Evolutionary conservation across 1,140 invertebrate species (phyloP).

Genomic region (Drosophila ananassae): DNA sequence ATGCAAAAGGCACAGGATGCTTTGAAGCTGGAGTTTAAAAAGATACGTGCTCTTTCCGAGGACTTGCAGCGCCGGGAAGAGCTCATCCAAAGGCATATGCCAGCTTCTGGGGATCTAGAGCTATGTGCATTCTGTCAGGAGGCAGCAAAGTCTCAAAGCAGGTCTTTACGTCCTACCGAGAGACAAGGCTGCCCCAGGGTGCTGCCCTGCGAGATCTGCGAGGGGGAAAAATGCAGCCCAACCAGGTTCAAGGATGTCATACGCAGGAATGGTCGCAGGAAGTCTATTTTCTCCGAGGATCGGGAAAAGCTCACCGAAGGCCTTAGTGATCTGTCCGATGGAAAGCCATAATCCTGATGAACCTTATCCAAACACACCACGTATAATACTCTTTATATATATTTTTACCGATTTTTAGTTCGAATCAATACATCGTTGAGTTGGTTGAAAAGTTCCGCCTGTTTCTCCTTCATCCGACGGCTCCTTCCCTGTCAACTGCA

Average conservation of each 20-base stretch:
- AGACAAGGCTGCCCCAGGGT: neutral
- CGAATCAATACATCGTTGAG: conserved; percentile 55
- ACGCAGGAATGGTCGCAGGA: neutral
- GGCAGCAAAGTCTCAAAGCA: neutral
- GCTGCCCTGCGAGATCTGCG: conserved; percentile 3
- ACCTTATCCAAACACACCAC: neutral
- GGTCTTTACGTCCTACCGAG: neutral
- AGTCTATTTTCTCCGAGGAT: neutral
- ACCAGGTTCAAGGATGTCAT: neutral
- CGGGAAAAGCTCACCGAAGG: conserved; percentile 5
- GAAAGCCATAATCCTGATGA: neutral
- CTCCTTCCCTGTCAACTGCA: conserved; percentile 65
- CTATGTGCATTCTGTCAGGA: neutral
- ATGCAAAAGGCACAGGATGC: conserved; percentile 1
- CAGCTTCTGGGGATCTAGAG: neutral
- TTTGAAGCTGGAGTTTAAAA: conserved; percentile 4
- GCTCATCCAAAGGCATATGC: neutral
- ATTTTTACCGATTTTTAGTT: conserved; percentile 22
- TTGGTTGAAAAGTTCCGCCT: conserved; percentile 27
- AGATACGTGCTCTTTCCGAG: neutral
- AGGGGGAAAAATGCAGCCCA: neutral
- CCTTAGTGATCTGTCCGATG: conserved; percentile 6
- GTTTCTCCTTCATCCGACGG: conserved; percentile 8
- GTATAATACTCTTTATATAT: conserved; percentile 19
- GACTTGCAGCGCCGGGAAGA: conserved; percentile 33